Base-by-base conservation (phyloP, 2,113 vertebrate species). In the Falco punctatus region DNA sequence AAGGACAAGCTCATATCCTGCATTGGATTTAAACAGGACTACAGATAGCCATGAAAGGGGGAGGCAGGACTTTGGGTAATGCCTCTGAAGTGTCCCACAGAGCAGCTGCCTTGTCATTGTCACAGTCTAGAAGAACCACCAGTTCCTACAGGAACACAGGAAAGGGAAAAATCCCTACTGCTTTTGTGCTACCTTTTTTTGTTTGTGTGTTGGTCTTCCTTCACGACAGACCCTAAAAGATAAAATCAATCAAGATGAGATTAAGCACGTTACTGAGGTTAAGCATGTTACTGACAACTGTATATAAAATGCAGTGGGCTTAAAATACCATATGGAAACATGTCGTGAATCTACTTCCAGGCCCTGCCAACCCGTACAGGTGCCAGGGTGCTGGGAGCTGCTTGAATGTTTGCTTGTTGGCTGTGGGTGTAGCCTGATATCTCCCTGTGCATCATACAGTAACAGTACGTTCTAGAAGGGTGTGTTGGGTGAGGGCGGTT, bases 291-390 rank as follows among this genome's bases (percentile, higher is more conserved):
- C 14, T 73, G 32, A 57, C 30, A 66, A 24, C 11, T 19, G 16
- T 12, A 23, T 55, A 27, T 58, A 74, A 89, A 91, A 81, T 85
- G 17, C 23, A 74, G 22, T 28, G 23, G 49, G 28, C 44, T 82
- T 6, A 4, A 71, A 81, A 30, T 44, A 8, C 27, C 4, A 0
- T 19, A 38, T 59, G 61, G 71, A 86, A 85, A 64, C 0, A 0
- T 78, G 24, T 23, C 15, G 40, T 55, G 13, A 48, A 55, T 75
- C 32, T 72, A 5, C 13, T 90, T 59, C 12, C 12, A 88, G 71
- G 55, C 35, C 23, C 49, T 86, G n/a, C 33, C 32, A 52, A 5
- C 4, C n/a, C 4, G 0, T 85, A 38, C 4, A 30, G 42, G 23
- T 72, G 58, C 69, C 58, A 87, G n/a, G 71, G 65, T 26, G 7